Evolutionary conservation across 2,888 invertebrate species (phyloP).

Genomic region (Nephrotoma flavescens): DNA sequence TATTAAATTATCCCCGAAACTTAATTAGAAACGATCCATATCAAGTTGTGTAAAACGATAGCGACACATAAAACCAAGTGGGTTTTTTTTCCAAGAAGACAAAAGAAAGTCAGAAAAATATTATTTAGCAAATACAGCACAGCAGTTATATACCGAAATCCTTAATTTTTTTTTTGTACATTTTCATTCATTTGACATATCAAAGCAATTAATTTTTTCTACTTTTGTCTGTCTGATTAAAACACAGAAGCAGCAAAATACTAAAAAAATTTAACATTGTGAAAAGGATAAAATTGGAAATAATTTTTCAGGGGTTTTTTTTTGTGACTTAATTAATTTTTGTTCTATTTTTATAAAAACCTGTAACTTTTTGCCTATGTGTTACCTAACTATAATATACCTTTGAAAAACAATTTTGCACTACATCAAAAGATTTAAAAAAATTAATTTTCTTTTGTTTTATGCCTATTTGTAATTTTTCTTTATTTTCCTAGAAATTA

Average conservation of each 20-base stretch:
- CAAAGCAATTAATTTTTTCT: neutral
- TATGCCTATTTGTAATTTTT: neutral
- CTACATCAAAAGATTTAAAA: neutral
- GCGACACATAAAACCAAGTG: neutral
- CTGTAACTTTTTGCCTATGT: neutral
- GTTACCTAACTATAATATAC: neutral
- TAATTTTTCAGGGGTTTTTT: neutral
- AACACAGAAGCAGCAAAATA: neutral
- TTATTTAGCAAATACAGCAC: too few species aligned
- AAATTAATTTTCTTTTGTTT: neutral
- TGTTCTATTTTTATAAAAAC: too few species aligned
- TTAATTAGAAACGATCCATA: neutral
- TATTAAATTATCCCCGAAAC: neutral
- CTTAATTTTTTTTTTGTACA: neutral
- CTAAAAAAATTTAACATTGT: neutral
- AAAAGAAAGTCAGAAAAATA: neutral
- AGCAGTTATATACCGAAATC: neutral
- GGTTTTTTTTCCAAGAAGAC: neutral
- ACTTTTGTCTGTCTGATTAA: neutral
- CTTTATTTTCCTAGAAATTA: neutral
- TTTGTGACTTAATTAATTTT: neutral
- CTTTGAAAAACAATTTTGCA: neutral
- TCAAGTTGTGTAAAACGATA: neutral
- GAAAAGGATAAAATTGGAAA: neutral
- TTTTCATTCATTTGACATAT: neutral